Evolutionary conservation across 2,888 invertebrate genomes (phyloP).

Genomic region (Lamellibrachia satsuma): DNA sequence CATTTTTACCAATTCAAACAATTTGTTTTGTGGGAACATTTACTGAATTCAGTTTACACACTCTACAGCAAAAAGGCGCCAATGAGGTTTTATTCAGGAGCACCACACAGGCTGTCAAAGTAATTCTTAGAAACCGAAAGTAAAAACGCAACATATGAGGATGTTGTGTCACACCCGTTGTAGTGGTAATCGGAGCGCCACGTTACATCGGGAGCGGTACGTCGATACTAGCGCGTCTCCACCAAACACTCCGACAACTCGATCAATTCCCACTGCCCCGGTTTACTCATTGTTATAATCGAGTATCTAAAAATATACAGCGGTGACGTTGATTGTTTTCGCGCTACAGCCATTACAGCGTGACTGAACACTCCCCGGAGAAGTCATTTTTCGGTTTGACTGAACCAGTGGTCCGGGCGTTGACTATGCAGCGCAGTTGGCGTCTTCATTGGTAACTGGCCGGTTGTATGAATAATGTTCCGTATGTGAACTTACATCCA

Average conservation of each 20-base stretch:
- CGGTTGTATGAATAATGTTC: not conserved
- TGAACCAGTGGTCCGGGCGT: not conserved
- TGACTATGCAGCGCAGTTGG: not conserved
- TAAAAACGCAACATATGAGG: not conserved
- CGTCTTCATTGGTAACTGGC: not conserved
- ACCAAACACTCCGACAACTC: not conserved
- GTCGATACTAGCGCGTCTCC: not conserved
- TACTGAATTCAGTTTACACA: too few species aligned
- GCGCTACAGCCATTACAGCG: not conserved
- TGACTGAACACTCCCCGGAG: not conserved
- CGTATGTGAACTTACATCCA: not conserved
- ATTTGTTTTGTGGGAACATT: too few species aligned
- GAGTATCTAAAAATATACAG: not conserved
- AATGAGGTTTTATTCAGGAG: not conserved
- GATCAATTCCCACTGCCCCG: not conserved
- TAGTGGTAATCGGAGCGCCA: not conserved
- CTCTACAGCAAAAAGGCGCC: not conserved
- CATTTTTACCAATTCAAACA: too few species aligned
- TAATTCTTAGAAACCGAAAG: not conserved
- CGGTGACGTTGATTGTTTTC: not conserved
- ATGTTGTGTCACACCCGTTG: not conserved
- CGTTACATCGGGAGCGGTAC: not conserved
- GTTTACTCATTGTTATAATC: not conserved
- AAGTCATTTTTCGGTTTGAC: not conserved
- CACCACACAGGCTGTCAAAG: not conserved